Evolutionary conservation across 1,140 invertebrate genomes (phyloP).

Genomic region (Pachypeltis micranthus): DNA sequence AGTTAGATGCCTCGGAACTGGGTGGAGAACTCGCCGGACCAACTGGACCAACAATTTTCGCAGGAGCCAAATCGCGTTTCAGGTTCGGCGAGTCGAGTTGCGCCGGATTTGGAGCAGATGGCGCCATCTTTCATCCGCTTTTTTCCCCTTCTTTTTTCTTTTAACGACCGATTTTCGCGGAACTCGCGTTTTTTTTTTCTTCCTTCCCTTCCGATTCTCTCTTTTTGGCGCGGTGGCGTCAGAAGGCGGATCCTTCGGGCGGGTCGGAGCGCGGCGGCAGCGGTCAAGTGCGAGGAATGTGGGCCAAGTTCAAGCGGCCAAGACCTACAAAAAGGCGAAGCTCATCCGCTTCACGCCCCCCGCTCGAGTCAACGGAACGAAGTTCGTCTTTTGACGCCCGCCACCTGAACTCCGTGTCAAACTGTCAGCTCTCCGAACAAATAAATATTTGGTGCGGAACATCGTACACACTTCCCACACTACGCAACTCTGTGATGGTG

Average conservation of each 20-base stretch:
- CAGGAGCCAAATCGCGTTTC: too few species aligned
- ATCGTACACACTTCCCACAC: background rate
- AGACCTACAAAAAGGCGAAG: slow-evolving; percentile 1
- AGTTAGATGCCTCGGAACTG: too few species aligned
- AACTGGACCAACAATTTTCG: too few species aligned
- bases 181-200: background rate
- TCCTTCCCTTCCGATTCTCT: too few species aligned
- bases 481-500: background rate
- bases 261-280: background rate
- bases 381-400: too few species aligned
- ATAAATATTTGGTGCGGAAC: background rate
- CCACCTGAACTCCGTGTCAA: too few species aligned
- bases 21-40: too few species aligned
- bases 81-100: too few species aligned
- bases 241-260: background rate
- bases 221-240: background rate
- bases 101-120: too few species aligned
- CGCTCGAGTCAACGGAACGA: background rate
- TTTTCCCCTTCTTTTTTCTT: too few species aligned
- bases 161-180: background rate
- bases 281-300: slow-evolving; percentile 9
- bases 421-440: too few species aligned
- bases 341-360: background rate
- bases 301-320: slow-evolving; percentile 5
- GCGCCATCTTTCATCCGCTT: too few species aligned